A percentile compares a stretch with the other conserved stretches of the same genome.
Conservation (phyloP, 35 echinoderm and acorn worm genomes). For the Apostichopus japonicus region DNA sequence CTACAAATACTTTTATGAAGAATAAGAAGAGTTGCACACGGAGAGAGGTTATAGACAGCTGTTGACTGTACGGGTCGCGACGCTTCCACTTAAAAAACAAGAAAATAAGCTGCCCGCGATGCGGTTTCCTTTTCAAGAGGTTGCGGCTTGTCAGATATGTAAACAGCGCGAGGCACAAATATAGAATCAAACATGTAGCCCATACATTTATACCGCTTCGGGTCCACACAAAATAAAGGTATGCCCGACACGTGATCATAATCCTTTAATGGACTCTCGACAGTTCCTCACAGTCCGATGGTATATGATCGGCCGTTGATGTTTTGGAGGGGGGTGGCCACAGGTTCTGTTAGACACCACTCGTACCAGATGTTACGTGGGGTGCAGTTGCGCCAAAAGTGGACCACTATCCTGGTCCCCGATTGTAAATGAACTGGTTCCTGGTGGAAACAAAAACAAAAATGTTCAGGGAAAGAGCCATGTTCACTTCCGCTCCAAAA, state of each 20-base stretch:
- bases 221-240: background rate
- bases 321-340: slow-evolving; percentile 92
- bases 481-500: too few relatives aligned
- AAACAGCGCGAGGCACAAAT: background rate
- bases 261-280: background rate
- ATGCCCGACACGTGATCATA: background rate
- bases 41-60: too few relatives aligned
- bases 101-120: too few relatives aligned
- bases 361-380: slow-evolving; percentile 98
- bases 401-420: slow-evolving; percentile 71
- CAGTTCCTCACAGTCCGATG: slow-evolving; percentile 77
- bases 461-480: background rate
- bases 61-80: too few relatives aligned
- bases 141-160: background rate
- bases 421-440: slow-evolving; percentile 77
- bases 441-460: slow-evolving; percentile 45
- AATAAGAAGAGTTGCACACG: too few relatives aligned
- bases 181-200: background rate
- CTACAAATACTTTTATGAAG: too few relatives aligned
- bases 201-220: background rate
- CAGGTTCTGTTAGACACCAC: slow-evolving; percentile 92
- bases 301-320: slow-evolving; percentile 95
- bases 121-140: background rate
- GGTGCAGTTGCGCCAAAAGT: slow-evolving; percentile 94
- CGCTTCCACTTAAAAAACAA: too few relatives aligned